Percentiles rank a stretch among this genome's conserved stretches.
These are phyloP conservation scores for Troides aeacus DNA, from an alignment of 2,888 invertebrate genomes.

Conservation along the genomic window DNA sequence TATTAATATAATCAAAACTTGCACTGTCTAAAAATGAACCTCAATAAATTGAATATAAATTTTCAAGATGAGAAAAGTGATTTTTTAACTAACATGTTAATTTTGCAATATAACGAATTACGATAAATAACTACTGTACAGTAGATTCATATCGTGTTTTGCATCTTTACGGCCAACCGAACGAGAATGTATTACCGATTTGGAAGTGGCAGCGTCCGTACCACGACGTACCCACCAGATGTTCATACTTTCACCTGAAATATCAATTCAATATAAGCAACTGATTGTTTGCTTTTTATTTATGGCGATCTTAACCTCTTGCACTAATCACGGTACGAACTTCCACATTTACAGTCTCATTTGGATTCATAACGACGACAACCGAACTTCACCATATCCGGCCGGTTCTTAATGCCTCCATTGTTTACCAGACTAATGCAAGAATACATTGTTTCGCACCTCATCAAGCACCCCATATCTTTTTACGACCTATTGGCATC, in stretches of 20 bases:
- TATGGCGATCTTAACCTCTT: slow-evolving; percentile 56
- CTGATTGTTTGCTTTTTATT: slow-evolving; percentile 48
- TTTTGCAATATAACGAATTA: not conserved
- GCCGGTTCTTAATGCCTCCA: slow-evolving; percentile 70
- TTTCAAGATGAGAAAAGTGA: not conserved
- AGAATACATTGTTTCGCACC: slow-evolving; percentile 38
- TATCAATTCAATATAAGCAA: slow-evolving; percentile 42
- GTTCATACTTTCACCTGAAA: slow-evolving; percentile 35
- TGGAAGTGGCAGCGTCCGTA: slow-evolving; percentile 20
- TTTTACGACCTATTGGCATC: slow-evolving; percentile 8
- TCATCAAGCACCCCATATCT: slow-evolving; percentile 9
- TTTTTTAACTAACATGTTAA: not conserved
- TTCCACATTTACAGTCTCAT: slow-evolving; percentile 49
- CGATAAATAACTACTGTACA: not conserved
- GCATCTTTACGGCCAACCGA: slow-evolving; percentile 16
- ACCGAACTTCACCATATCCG: slow-evolving; percentile 70
- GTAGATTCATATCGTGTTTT: slow-evolving; percentile 19
- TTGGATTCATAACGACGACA: slow-evolving; percentile 67
- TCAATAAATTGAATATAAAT: not conserved
- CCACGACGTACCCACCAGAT: slow-evolving; percentile 31
- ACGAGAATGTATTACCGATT: slow-evolving; percentile 20
- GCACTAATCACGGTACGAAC: slow-evolving; percentile 46
- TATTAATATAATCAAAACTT: not conserved
- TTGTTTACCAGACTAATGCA: slow-evolving; percentile 66
- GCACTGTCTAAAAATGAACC: not conserved